A percentile compares a stretch with the other conserved stretches of the same genome.
Conservation (phyloP, 1,140 invertebrate species). For the Sitophilus oryzae region DNA sequence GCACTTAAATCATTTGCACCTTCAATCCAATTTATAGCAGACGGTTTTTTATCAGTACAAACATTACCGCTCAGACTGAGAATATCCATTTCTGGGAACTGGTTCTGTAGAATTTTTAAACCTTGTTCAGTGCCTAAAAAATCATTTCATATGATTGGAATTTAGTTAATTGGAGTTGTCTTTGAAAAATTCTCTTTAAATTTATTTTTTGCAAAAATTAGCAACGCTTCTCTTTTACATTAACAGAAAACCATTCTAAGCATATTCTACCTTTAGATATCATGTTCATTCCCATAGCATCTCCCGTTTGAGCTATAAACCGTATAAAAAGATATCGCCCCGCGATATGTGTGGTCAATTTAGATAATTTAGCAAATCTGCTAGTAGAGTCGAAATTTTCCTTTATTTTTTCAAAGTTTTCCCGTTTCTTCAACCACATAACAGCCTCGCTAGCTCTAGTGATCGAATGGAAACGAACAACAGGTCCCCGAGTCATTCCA, state of each 20-base stretch:
- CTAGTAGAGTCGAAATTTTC: constrained; percentile 80
- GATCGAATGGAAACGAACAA: constrained; percentile 77
- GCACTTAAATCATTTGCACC: constrained; percentile 47
- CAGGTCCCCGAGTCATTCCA: constrained; percentile 94
- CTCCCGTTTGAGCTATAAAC: constrained; percentile 91
- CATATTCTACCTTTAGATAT: constrained; percentile 76
- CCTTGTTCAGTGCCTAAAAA: constrained; percentile 73
- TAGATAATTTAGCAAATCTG: constrained; percentile 74
- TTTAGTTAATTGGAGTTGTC: background rate
- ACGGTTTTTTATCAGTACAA: constrained; percentile 95
- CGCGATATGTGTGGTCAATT: constrained; percentile 73
- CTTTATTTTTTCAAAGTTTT: constrained; percentile 79
- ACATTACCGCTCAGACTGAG: constrained; percentile 93
- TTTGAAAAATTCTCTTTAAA: no score
- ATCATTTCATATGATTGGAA: background rate
- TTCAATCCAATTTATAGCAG: constrained; percentile 96
- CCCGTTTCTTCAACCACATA: constrained; percentile 72
- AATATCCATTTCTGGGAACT: constrained; percentile 85
- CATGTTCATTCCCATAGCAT: constrained; percentile 99
- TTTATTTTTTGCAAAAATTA: no score
- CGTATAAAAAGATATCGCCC: constrained; percentile 84
- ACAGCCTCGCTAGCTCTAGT: constrained; percentile 71
- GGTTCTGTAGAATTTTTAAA: constrained; percentile 60
- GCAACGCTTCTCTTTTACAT: background rate
- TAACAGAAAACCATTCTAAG: no score